These are phyloP conservation scores for Pinna nobilis DNA, from an alignment of 1,140 invertebrate species.

Conservation along the genomic window DNA sequence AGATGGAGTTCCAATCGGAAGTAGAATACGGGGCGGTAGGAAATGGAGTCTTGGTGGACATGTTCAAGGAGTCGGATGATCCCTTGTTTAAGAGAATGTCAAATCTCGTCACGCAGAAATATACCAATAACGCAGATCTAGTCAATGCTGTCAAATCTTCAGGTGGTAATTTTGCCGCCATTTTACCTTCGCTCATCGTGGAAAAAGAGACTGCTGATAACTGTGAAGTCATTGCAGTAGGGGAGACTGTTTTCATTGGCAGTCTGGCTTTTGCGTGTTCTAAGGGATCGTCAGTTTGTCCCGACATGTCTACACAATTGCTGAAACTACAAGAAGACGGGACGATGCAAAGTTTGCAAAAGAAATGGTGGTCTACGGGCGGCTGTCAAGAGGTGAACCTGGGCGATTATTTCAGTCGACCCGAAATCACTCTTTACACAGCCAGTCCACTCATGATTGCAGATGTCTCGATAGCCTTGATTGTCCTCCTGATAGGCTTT, in stretches of 20 bases:
- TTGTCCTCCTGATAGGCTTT: constrained; percentile 54
- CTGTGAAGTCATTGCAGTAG: constrained; percentile 82
- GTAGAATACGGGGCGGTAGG: constrained; percentile 15
- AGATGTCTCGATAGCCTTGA: constrained; percentile 52
- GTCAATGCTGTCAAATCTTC: constrained; percentile 81
- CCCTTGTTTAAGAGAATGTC: constrained; percentile 3
- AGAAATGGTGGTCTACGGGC: constrained; percentile 68
- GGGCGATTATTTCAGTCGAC: constrained; percentile 38
- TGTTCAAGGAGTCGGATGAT: neutral
- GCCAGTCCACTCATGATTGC: constrained; percentile 44
- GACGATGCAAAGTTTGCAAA: constrained; percentile 50
- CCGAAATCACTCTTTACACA: constrained; percentile 36
- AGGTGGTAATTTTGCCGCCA: constrained; percentile 88
- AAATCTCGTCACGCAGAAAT: constrained; percentile 1
- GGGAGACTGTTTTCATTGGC: constrained; percentile 87
- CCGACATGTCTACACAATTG: constrained; percentile 45
- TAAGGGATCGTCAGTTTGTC: constrained; percentile 13
- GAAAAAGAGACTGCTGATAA: constrained; percentile 93
- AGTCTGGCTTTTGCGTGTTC: constrained; percentile 88
- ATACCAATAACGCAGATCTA: constrained; percentile 86
- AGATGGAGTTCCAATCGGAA: constrained; percentile 30
- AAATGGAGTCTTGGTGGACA: neutral
- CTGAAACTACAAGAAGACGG: constrained; percentile 59
- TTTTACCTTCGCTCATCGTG: constrained; percentile 94
- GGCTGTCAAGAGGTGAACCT: constrained; percentile 74